Percentiles rank a stretch among this genome's conserved stretches.
Evolutionary conservation across 1,140 invertebrate species (phyloP).

Genomic region (Batillaria attramentaria): DNA sequence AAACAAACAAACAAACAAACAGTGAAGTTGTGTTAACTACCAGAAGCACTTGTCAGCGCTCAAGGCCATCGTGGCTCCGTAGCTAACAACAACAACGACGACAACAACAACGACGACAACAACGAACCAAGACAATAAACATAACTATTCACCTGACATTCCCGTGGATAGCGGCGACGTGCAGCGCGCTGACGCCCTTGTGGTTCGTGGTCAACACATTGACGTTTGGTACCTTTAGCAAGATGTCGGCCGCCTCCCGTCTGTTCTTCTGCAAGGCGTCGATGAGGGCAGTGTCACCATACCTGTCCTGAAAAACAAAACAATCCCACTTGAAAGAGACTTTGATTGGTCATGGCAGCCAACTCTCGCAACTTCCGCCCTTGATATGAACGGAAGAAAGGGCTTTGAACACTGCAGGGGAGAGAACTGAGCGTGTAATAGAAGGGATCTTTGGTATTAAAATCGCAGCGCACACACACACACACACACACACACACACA

Average conservation of each 20-base stretch:
- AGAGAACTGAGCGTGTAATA: no score
- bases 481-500: no score
- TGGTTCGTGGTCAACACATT: neutral
- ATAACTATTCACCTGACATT: neutral
- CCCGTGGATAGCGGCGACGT: neutral
- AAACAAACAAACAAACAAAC: neutral
- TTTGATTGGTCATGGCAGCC: no score
- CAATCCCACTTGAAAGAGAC: no score
- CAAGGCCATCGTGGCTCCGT: neutral
- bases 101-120: neutral
- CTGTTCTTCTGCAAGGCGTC: constrained; percentile 14
- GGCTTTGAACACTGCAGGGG: no score
- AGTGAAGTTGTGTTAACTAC: neutral
- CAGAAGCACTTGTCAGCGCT: neutral
- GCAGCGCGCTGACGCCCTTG: neutral
- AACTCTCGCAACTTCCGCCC: no score
- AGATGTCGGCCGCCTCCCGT: constrained; percentile 10
- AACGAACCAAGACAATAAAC: neutral
- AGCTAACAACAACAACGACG: neutral
- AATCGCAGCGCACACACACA: no score
- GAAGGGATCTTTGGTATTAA: no score
- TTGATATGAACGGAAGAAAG: no score
- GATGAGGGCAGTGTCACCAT: constrained; percentile 18
- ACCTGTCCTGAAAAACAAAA: constrained; percentile 1
- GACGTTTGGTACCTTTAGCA: neutral